phyloP scores from a whole-genome alignment of 2,888 invertebrate genomes.

The Parnassius mnemosyne region DNA sequence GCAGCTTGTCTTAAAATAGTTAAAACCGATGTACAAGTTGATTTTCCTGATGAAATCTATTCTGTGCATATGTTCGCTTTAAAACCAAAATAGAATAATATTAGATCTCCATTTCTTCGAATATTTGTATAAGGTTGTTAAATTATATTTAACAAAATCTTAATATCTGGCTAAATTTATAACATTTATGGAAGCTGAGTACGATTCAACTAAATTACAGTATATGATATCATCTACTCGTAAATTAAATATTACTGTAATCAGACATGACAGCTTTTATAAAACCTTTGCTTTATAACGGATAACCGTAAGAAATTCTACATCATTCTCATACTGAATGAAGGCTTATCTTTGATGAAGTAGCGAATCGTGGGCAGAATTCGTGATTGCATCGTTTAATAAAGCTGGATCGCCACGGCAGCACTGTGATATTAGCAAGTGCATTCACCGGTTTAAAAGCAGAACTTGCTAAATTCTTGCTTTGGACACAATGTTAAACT shows the following conservation, averaged over 20 bases:
- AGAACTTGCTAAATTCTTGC: slow-evolving; percentile 57
- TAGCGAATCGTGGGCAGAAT: slow-evolving; percentile 61
- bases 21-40: slow-evolving; percentile 85
- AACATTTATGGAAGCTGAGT: neutral
- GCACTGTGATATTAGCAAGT: slow-evolving; percentile 53
- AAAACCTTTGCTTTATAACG: slow-evolving; percentile 18
- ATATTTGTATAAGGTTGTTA: neutral
- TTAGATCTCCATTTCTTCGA: neutral
- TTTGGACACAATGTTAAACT: slow-evolving; percentile 27
- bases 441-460: slow-evolving; percentile 52
- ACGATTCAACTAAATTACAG: neutral
- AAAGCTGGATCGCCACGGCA: slow-evolving; percentile 53
- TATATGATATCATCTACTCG: slow-evolving; percentile 2
- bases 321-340: slow-evolving; percentile 41
- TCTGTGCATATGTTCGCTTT: slow-evolving; percentile 93
- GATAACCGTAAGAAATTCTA: slow-evolving; percentile 26
- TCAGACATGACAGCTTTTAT: slow-evolving; percentile 16
- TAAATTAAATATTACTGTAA: slow-evolving; percentile 14
- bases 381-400: slow-evolving; percentile 70
- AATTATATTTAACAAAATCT: neutral
- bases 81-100: slow-evolving; percentile 51
- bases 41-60: slow-evolving; percentile 93
- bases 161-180: too few relatives aligned
- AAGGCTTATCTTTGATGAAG: slow-evolving; percentile 58
- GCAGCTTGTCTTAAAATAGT: slow-evolving; percentile 86